Evolutionary conservation across 1,140 invertebrate species (phyloP).

Genomic region (Platyscapa corneri): DNA sequence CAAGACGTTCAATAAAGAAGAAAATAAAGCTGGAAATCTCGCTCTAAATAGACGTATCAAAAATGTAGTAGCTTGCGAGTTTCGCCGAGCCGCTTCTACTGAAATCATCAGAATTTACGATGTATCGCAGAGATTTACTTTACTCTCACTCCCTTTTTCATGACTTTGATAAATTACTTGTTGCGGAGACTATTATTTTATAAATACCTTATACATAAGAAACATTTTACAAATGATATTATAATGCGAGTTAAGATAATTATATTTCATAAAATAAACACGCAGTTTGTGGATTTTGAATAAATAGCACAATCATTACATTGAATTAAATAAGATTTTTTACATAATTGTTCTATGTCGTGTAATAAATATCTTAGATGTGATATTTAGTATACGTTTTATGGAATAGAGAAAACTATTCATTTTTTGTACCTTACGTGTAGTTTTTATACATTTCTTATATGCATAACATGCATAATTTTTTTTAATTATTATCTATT

Average conservation of each 20-base stretch:
- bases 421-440: too few relatives aligned
- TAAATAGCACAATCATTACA: too few relatives aligned
- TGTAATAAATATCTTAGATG: too few relatives aligned
- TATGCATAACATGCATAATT: too few relatives aligned
- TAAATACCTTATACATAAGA: constrained; percentile 16
- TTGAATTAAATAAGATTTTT: too few relatives aligned
- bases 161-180: constrained; percentile 38
- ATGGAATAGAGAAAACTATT: too few relatives aligned
- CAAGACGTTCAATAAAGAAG: constrained; percentile 15
- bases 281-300: too few relatives aligned
- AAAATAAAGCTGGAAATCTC: constrained; percentile 36
- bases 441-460: too few relatives aligned
- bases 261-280: neutral
- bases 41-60: constrained; percentile 43
- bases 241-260: neutral
- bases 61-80: constrained; percentile 33
- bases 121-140: constrained; percentile 11
- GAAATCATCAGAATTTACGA: constrained; percentile 44
- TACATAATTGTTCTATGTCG: too few relatives aligned
- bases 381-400: too few relatives aligned
- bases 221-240: constrained; percentile 3
- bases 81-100: neutral
- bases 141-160: neutral
- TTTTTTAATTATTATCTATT: too few relatives aligned
- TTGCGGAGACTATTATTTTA: neutral